Conservation (phyloP, 2,888 invertebrate species). For the Drosophila affinis region DNA sequence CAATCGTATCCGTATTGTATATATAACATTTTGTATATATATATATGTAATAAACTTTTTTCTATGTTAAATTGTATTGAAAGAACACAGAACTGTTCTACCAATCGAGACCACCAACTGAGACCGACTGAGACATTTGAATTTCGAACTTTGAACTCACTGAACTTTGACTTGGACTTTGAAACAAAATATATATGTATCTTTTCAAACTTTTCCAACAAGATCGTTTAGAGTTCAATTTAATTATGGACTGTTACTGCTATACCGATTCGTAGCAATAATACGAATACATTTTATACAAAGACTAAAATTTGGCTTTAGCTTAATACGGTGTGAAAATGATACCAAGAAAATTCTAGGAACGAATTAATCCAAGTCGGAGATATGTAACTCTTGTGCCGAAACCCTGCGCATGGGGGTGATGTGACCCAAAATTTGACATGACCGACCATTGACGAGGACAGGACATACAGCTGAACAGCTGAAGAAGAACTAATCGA, state of each 20-base stretch:
- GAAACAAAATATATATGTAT: not conserved
- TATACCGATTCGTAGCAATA: no score
- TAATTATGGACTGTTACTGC: not conserved
- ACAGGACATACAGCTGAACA: not conserved
- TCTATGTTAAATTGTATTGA: conserved; percentile 55
- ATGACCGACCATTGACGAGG: not conserved
- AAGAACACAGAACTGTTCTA: conserved; percentile 40
- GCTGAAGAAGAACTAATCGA: not conserved
- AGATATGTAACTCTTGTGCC: no score
- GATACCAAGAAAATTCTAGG: no score
- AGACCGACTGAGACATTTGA: conserved; percentile 5
- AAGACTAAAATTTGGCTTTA: no score
- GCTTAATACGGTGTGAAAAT: no score
- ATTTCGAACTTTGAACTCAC: no score
- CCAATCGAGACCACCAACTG: no score
- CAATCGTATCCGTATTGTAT: conserved; percentile 76
- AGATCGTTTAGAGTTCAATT: not conserved
- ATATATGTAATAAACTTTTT: conserved; percentile 56
- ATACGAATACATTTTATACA: no score
- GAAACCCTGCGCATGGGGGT: no score
- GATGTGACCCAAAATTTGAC: not conserved
- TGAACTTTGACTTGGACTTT: not conserved
- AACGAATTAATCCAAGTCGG: not conserved
- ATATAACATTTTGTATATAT: conserved; percentile 62
- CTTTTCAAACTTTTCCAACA: no score